Evolutionary conservation across 2,888 invertebrate genomes (phyloP).

Genomic region (Drosophila anomalipes): DNA sequence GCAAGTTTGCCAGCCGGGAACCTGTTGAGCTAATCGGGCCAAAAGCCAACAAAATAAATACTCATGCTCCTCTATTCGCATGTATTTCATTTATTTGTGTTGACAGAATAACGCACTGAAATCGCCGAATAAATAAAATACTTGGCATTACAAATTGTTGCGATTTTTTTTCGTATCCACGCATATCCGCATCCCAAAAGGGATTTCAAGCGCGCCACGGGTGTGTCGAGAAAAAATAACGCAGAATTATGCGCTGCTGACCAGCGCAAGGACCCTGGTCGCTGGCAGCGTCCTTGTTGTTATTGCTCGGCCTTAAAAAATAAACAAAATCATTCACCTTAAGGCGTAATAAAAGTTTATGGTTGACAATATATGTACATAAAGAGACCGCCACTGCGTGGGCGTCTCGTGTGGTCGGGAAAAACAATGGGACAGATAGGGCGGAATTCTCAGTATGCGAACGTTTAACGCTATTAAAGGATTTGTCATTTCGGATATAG

Average conservation of each 20-base stretch:
- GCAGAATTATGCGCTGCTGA: slow-evolving; percentile 59
- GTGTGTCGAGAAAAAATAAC: slow-evolving; percentile 47
- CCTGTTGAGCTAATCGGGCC: slow-evolving; percentile 73
- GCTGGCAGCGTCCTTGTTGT: slow-evolving; percentile 17
- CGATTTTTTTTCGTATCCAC: slow-evolving; percentile 56
- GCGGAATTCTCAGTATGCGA: slow-evolving; percentile 48
- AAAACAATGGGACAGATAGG: slow-evolving; percentile 28
- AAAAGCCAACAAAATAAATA: slow-evolving; percentile 38
- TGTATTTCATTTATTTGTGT: slow-evolving; percentile 61
- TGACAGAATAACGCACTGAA: slow-evolving; percentile 34
- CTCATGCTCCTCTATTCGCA: slow-evolving; percentile 25
- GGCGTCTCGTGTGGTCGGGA: slow-evolving; percentile 33
- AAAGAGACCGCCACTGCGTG: slow-evolving; percentile 40
- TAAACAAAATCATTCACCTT: slow-evolving; percentile 83
- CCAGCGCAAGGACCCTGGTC: slow-evolving; percentile 23
- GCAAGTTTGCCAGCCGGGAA: slow-evolving; percentile 18
- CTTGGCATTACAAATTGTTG: slow-evolving; percentile 82
- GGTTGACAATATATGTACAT: slow-evolving; percentile 64
- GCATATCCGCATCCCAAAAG: slow-evolving; percentile 31
- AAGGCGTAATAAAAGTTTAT: slow-evolving; percentile 83
- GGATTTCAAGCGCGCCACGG: slow-evolving; percentile 53
- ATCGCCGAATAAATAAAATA: slow-evolving; percentile 76
- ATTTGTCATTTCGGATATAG: slow-evolving; percentile 38
- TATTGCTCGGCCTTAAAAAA: slow-evolving; percentile 67
- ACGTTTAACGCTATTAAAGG: slow-evolving; percentile 63